Percentiles rank a stretch among this genome's conserved stretches.
Evolutionary conservation across 2,113 vertebrate genomes (phyloP).

Genomic region (Perognathus longimembris): DNA sequence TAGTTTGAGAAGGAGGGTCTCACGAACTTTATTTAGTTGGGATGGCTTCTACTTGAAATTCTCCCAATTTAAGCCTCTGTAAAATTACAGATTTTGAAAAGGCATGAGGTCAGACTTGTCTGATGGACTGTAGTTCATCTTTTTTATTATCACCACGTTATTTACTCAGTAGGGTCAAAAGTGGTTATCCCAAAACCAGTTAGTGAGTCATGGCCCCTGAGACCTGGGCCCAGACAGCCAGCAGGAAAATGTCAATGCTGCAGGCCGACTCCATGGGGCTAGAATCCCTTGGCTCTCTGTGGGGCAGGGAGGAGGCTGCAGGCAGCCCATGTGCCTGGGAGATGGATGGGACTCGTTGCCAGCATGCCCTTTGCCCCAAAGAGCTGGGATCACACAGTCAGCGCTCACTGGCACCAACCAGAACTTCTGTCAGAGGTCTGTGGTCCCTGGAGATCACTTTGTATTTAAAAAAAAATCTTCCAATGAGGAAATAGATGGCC

Average conservation of each 20-base stretch:
- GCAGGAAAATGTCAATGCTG: background rate
- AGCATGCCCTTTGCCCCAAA: background rate
- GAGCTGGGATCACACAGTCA: background rate
- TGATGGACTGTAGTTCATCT: constrained; percentile 44
- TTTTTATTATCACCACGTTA: constrained; percentile 17
- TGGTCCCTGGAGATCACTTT: background rate
- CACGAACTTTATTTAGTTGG: no score
- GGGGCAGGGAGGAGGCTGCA: background rate
- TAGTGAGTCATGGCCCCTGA: background rate
- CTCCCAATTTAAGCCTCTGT: no score
- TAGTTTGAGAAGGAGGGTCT: no score
- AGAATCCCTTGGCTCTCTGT: background rate
- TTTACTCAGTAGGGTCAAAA: constrained; percentile 54
- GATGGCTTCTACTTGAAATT: no score
- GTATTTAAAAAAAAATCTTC: background rate
- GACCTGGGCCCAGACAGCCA: background rate
- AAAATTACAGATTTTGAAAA: background rate
- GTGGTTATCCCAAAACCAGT: constrained; percentile 23
- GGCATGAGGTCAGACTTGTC: background rate
- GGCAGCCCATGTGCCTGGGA: background rate
- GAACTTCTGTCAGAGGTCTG: background rate
- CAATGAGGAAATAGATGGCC: background rate
- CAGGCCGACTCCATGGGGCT: background rate
- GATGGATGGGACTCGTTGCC: background rate
- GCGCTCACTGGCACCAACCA: background rate